phyloP scores from a whole-genome alignment of 2,113 vertebrate genomes.

The Garra rufa region DNA sequence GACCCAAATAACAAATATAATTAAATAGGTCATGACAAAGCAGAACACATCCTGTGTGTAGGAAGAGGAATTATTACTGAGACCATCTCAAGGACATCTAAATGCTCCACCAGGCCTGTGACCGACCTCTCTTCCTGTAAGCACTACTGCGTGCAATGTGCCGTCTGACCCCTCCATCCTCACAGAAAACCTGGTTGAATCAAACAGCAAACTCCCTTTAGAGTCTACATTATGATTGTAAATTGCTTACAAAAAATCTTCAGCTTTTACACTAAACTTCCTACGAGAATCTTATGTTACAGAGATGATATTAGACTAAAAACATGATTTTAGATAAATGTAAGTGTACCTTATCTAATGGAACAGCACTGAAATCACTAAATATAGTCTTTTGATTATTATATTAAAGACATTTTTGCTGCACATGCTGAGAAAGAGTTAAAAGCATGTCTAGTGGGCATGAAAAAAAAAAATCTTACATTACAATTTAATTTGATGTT shows the following conservation, averaged over 20 bases:
- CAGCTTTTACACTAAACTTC: not conserved
- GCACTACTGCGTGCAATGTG: slow-evolving; percentile 28
- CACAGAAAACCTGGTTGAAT: slow-evolving; percentile 21
- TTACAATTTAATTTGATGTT: slow-evolving; percentile 15
- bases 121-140: slow-evolving; percentile 9
- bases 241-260: not conserved
- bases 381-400: not conserved
- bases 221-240: not conserved
- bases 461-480: not conserved
- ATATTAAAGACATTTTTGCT: not conserved
- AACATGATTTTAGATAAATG: not conserved
- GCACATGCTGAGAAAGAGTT: not conserved
- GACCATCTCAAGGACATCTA: slow-evolving; percentile 39
- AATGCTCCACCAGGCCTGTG: slow-evolving; percentile 7
- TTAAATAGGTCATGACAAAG: slow-evolving; percentile 34
- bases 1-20: slow-evolving; percentile 34
- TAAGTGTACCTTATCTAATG: not conserved
- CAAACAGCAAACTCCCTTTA: not conserved
- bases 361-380: not conserved
- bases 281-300: not conserved
- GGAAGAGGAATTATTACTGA: slow-evolving; percentile 26
- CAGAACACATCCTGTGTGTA: slow-evolving; percentile 12
- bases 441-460: slow-evolving; percentile 20
- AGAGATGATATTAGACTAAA: not conserved
- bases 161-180: slow-evolving; percentile 67